Base-by-base conservation (phyloP, 2,113 vertebrate genomes). In the Hypomesus transpacificus region DNA sequence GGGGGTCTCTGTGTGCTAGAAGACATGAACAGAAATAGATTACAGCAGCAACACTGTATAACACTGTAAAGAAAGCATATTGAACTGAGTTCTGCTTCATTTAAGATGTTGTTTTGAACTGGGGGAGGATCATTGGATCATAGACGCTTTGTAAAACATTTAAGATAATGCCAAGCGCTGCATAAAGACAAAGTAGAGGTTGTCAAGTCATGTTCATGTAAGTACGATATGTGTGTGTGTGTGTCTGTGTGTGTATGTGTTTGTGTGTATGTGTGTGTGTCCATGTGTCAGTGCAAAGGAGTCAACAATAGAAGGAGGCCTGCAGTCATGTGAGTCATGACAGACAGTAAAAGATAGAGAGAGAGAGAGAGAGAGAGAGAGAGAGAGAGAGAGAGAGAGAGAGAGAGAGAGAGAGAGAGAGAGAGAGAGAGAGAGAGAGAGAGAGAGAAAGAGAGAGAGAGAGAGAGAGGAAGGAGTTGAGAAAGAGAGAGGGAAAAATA, bases 341-440 rank as follows among this genome's bases (percentile, higher is more conserved):
- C 9, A 46, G 39, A 46, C 9, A 46, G 39, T 46, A 46, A 46
- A 2, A 60, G n/a, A 60, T 3, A 58, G 17, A 58, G 17, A 58
- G 7, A 18, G 34, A 66, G n/a, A 50, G 63, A 50, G n/a, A 58
- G 31, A 66, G 63, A 66, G 63, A 39, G 17, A 52, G 4, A 67
- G 46, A 50, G 46, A 60, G 58, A 60, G 22, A 60, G 58, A 60
- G 22, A 24, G 58, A 26, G 58, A 24, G 58, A 21, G 21, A 60
- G 21, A 60, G 21, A 22, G 4, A 60, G 11, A 11, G 58, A 22
- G 14, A 60, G n/a, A 60, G 58, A 26, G 58, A 60, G 21, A 22
- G 4, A 14, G 9, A 3, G 14, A 26, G 22, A 8, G 58, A 46
- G 39, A 3, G 53, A 56, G 3, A 53, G 1, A 53, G 52, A 53